Base-by-base conservation (phyloP, 2,113 vertebrate genomes). In the Pygoscelis antarcticus region DNA sequence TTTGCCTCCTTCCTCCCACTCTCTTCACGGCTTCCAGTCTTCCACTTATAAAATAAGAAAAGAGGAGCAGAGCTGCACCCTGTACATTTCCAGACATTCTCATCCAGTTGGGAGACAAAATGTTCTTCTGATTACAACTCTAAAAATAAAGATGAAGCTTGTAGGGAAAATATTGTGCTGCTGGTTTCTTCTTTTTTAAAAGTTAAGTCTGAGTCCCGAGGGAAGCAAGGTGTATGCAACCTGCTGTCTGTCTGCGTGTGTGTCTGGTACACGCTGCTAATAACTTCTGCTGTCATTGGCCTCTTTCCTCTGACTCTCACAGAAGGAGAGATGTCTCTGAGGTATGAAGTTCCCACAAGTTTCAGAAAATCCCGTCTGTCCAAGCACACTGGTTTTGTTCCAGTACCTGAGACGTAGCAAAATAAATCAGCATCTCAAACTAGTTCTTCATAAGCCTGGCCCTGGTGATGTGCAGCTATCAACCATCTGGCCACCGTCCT, bases 81-180 rank as follows among this genome's bases (percentile, higher is more conserved):
- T 70, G 49, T 38, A 74, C 58, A 1, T 77, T 70, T 92, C 90
- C 75, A 87, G 96, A 52, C 75, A 57, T 75, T 93, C 80, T 75
- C 85, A 96, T 83, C 88, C 2, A 2, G 78, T 19, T 32, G 77
- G 91, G 86, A 96, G 87, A 94, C 68, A 76, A 95, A 95, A 90
- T 71, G 55, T 62, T 91, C 94, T 96, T 90, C 90, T 93, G 95
- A 90, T 97, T 96, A 83, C 68, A 2, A 65, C 9, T 68, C 97
- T 98, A 94, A 97, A 98, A 97, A 98, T 97, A 97, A 93, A 80
- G 18, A 87, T 4, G 30, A 76, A 58, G 85, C 88, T 97, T 87
- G 42, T 52, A 89, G 85, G 95, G 97, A 89, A 91, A 89, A 86
- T 76, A 78, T 66, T n/a, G 84, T 85, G 93, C 26, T 95, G 75